A percentile compares a stretch with the other conserved stretches of the same genome.
These are phyloP conservation scores for Cyrtonyx montezumae DNA, from an alignment of 2,113 vertebrate species.

Conservation along the genomic window DNA sequence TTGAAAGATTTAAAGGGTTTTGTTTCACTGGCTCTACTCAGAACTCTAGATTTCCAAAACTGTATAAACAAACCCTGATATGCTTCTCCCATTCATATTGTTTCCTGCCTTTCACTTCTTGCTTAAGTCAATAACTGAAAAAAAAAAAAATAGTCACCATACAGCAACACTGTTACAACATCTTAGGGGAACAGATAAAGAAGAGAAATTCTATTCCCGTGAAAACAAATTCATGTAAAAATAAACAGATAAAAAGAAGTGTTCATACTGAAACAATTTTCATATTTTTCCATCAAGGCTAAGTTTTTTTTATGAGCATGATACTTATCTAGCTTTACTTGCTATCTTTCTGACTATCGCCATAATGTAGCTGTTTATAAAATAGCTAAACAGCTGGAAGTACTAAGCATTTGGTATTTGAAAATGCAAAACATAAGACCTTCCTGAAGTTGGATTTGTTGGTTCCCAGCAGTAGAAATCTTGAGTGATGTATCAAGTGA, in stretches of 20 bases:
- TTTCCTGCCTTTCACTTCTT: constrained; percentile 19
- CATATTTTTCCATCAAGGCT: background rate
- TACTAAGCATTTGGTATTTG: background rate
- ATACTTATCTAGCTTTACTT: background rate
- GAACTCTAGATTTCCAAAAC: background rate
- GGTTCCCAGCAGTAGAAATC: background rate
- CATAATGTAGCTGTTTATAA: background rate
- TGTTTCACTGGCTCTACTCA: background rate
- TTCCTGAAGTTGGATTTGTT: background rate
- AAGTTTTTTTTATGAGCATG: background rate
- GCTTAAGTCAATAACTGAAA: background rate
- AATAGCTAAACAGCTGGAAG: background rate
- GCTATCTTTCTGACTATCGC: background rate
- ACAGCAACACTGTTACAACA: background rate
- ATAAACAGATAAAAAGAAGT: background rate
- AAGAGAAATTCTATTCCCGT: background rate
- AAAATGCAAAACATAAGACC: background rate
- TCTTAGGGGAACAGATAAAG: background rate
- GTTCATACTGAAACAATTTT: background rate
- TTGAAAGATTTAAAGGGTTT: background rate
- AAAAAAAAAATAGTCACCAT: background rate
- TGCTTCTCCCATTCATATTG: background rate
- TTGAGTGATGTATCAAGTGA: background rate
- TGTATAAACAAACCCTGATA: background rate
- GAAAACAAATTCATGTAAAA: background rate